Evolutionary conservation across 2,888 invertebrate species (phyloP), one percentile per base, ranked within the genome.

Genomic region (Melanophora roralis): DNA sequence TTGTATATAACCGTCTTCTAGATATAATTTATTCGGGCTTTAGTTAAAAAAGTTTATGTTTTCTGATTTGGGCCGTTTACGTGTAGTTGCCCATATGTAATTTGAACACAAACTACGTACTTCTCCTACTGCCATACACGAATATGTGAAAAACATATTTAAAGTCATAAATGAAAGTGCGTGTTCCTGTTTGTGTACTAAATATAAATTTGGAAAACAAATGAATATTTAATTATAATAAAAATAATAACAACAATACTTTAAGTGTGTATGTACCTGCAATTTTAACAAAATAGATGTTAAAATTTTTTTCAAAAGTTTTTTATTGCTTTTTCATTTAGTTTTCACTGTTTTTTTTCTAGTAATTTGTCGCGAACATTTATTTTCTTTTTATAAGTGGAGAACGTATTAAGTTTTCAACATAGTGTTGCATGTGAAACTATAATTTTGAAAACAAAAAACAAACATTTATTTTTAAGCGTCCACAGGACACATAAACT

Each of bases 351-450:
- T 49, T 32, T 34, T 19, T 55, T 9, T 36, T 68, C 4, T 19
- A 8, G 45, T 14, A 34, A 8, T 59, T 74, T 23, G 59, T 67
- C 57, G 27, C 57, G 34, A 59, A 57, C 7, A 14, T 40, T 40
- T 27, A 40, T n/a, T 67, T 59, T 16, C 34, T 16, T 21, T 40
- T 16, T 12, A 43, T 16, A 67, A 74, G 57, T 74, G 51, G 32
- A 65, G 59, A 74, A 43, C 43, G 43, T 59, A 74, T 67, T 74
- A 67, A 74, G 51, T 67, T 60, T 74, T 51, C 36, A 67, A 59
- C 65, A 59, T 67, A 9, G 45, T 74, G 67, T 76, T 69, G 69
- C 76, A 71, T 76, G 76, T 49, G 49, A 23, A 55, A 43, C 34
- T 57, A 57, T 40, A 71, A 57, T 76, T 64, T 32, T 40, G 45